Evolutionary conservation across 1,140 invertebrate genomes (phyloP), one percentile per base, ranked within the genome.

Genomic region (Pseudoatta argentina): DNA sequence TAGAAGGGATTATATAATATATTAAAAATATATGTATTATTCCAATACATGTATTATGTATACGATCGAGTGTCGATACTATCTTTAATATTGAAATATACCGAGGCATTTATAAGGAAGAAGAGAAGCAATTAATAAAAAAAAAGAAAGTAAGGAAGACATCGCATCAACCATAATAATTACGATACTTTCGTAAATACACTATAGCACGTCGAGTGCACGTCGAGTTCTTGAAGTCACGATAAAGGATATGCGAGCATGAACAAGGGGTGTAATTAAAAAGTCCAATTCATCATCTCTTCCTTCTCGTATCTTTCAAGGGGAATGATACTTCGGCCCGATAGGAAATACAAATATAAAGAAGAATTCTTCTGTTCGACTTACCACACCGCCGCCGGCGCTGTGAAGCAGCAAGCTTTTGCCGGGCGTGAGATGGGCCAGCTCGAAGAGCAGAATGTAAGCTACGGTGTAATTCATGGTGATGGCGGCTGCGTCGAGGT

Each of bases 381-480:
- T 98, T 96, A 98, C 98, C 95, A 99, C 97, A 67, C 98, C 98
- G 86, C 98, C 98, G 63, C 97, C 98, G 90, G 97, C 97, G 27
- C 98, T 98, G 93, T 98, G 98, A 44, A 98, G 96, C 69, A 99
- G 95, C 21, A 98, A 95, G 87, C 97, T 97, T 94, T 98, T 98
- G 76, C 97, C 98, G 64, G 97, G 96, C 2, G 96, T 95, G 24
- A 98, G 95, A 91, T 97, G 97, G 57, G 97, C 98, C 92, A 98
- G 95, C 91, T 98, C 97, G 95, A 98, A 98, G 10, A 99, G 96
- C 83, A 98, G 95, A 85, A 98, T 97, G 93, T 98, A 97, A 63
- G 98, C 98, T 1, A 98, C 97, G 61, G 98, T 96, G 93, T 98
- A 98, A 94, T 98, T 98, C 96, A 98, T 97, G 34, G 98, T 97